Evolutionary conservation across 64 coral and sea anemone genomes (phyloP).

Genomic region (Acropora yongei): DNA sequence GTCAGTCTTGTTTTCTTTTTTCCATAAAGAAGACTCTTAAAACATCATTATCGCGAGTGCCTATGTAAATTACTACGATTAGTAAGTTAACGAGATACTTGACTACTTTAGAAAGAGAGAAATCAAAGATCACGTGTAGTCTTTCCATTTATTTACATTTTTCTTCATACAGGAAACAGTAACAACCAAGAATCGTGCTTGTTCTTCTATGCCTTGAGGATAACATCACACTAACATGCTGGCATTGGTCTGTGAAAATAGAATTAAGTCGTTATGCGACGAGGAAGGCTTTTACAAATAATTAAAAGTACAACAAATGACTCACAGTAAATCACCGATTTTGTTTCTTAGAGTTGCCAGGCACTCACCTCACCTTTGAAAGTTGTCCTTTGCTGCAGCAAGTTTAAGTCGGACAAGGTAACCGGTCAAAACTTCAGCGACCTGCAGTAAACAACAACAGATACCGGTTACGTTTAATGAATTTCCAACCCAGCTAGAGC

Average conservation of each 20-base stretch:
- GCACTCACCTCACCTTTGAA: slow-evolving; percentile 55
- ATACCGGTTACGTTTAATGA: too few relatives aligned
- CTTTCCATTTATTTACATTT: neutral
- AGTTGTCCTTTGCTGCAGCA: slow-evolving; percentile 47
- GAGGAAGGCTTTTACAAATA: neutral
- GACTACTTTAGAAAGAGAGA: too few relatives aligned
- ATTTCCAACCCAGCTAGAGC: too few relatives aligned
- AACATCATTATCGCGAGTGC: too few relatives aligned
- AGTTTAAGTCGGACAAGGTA: slow-evolving; percentile 73
- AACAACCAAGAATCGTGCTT: neutral
- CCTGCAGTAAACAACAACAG: slow-evolving; percentile 37
- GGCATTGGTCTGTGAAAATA: slow-evolving; percentile 19
- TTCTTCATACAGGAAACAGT: neutral
- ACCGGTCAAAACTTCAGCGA: slow-evolving; percentile 73
- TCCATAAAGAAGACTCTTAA: too few relatives aligned
- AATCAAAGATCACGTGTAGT: too few relatives aligned
- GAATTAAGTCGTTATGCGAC: neutral
- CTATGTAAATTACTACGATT: too few relatives aligned
- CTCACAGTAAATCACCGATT: neutral
- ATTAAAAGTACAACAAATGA: too few relatives aligned
- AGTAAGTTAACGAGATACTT: too few relatives aligned
- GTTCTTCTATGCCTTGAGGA: neutral
- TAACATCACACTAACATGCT: neutral
- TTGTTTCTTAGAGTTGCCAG: too few relatives aligned
- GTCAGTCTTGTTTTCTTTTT: too few relatives aligned